phyloP scores from a whole-genome alignment of 2,113 vertebrate species.

The Clarias gariepinus region DNA sequence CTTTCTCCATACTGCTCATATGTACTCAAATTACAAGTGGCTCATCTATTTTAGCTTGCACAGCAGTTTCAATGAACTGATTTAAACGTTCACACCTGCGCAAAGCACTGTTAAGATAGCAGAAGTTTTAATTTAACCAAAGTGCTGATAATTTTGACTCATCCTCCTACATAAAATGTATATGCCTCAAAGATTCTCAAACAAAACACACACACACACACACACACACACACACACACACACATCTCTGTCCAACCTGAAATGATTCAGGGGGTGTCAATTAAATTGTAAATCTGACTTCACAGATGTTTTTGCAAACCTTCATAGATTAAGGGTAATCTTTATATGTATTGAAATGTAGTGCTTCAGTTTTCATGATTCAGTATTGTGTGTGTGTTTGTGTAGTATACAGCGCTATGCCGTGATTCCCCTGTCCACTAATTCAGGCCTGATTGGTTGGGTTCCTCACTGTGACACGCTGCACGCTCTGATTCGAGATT shows the following conservation, averaged over 20 bases:
- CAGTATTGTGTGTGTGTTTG: not conserved
- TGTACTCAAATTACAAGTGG: no score
- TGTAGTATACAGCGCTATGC: conserved; percentile 95
- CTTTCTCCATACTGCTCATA: no score
- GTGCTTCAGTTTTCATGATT: not conserved
- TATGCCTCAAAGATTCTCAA: no score
- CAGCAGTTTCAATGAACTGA: no score
- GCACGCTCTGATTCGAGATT: conserved; percentile 96
- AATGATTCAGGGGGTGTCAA: not conserved
- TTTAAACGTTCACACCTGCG: no score
- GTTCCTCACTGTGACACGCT: conserved; percentile 97
- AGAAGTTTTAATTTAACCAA: no score
- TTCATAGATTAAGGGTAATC: not conserved
- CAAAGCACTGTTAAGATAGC: no score
- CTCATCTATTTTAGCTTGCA: no score
- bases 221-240: no score
- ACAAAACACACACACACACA: no score
- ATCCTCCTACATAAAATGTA: not conserved
- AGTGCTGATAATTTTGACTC: no score
- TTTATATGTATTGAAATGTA: not conserved
- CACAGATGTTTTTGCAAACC: not conserved
- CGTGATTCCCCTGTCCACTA: conserved; percentile 95
- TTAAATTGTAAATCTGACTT: not conserved
- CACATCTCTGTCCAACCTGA: no score
- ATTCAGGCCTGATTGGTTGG: conserved; percentile 98